A percentile compares a stretch with the other conserved stretches of the same genome.
Evolutionary conservation across 2,797 vertebrate species (phyloP).

Genomic region (Gambusia yucatana): DNA sequence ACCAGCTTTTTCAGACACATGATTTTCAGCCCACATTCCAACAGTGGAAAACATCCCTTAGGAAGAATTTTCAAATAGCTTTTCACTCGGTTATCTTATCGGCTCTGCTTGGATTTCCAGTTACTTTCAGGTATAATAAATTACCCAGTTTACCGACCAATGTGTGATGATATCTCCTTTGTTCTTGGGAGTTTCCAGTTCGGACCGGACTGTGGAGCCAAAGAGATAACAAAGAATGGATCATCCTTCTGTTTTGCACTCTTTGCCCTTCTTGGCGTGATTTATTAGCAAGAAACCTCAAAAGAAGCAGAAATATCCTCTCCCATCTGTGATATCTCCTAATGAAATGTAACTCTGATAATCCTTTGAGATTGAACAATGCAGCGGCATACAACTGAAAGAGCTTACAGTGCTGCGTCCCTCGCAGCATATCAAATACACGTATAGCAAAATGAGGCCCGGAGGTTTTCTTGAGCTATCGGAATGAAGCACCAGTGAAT

Average conservation of each 20-base stretch:
- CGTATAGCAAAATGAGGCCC: conserved; percentile 26
- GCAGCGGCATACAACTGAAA: not conserved
- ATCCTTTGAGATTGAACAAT: conserved; percentile 19
- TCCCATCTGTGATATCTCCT: not conserved
- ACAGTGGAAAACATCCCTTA: conserved; percentile 1
- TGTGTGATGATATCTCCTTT: conserved; percentile 12
- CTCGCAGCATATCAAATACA: conserved; percentile 34
- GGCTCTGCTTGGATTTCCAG: not conserved
- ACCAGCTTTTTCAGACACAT: conserved; percentile 32
- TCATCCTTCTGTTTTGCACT: conserved; percentile 31
- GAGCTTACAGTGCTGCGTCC: conserved; percentile 4
- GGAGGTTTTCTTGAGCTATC: conserved; percentile 37
- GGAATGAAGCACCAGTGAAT: conserved; percentile 42
- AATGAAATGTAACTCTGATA: conserved; percentile 15
- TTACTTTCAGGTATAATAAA: conserved; percentile 1
- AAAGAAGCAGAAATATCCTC: conserved; percentile 23
- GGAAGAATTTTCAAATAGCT: not conserved
- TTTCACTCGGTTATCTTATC: conserved; percentile 4
- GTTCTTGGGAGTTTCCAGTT: conserved; percentile 29
- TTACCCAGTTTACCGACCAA: not conserved
- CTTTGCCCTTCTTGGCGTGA: conserved; percentile 9
- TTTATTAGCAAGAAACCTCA: conserved; percentile 13
- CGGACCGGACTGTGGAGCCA: conserved; percentile 35
- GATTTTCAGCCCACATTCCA: not conserved
- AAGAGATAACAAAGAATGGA: conserved; percentile 16